phyloP scores from a whole-genome alignment of 2,888 invertebrate genomes.

The Epistrophe eligans region DNA sequence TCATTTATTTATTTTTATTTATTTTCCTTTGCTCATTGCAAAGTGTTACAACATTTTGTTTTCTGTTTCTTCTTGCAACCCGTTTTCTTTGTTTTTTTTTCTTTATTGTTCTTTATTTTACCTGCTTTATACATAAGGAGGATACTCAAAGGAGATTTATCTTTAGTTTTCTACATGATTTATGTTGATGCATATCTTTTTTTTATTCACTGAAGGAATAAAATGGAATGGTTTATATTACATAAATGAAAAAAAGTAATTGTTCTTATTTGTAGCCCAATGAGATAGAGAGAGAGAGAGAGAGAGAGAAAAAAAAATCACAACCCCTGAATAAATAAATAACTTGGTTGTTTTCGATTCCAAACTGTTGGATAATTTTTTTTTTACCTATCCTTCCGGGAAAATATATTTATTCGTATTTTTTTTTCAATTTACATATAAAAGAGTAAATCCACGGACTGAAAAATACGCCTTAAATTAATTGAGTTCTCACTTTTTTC shows the following conservation, averaged over 20 bases:
- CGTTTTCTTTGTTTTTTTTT: slow-evolving; percentile 21
- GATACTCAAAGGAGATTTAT: slow-evolving; percentile 38
- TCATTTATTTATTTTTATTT: slow-evolving; percentile 16
- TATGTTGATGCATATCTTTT: slow-evolving; percentile 48
- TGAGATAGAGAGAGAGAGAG: slow-evolving; percentile 1
- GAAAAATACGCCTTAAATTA: slow-evolving; percentile 6
- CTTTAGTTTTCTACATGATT: slow-evolving; percentile 53
- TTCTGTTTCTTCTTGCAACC: slow-evolving; percentile 3
- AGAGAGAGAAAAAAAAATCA: background rate
- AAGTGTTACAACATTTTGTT: slow-evolving; percentile 45
- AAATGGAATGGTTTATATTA: slow-evolving; percentile 21
- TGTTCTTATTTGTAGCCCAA: slow-evolving; percentile 22
- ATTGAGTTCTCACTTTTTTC: slow-evolving; percentile 3
- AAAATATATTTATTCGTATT: background rate
- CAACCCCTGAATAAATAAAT: slow-evolving; percentile 18
- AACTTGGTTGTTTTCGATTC: slow-evolving; percentile 14
- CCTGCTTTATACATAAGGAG: slow-evolving; percentile 24
- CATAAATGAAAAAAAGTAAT: slow-evolving; percentile 5
- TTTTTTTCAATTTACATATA: background rate
- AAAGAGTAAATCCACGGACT: background rate
- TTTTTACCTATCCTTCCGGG: background rate
- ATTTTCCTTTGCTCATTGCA: slow-evolving; percentile 37
- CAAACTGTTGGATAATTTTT: background rate
- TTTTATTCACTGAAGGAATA: slow-evolving; percentile 1
- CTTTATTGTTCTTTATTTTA: slow-evolving; percentile 23